Base-by-base conservation (phyloP, 2,888 invertebrate genomes). In the Anodontia alba region DNA sequence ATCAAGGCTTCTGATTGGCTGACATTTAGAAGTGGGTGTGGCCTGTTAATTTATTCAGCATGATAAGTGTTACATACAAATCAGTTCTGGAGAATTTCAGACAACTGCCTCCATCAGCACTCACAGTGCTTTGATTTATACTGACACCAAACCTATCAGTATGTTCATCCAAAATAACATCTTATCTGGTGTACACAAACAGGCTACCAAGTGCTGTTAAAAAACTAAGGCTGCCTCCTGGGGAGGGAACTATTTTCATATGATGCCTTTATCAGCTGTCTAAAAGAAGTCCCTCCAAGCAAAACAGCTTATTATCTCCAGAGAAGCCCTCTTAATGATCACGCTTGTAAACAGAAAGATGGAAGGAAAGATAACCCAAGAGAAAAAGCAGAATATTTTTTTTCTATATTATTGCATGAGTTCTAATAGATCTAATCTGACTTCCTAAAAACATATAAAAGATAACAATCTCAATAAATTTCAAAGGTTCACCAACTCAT, bases 221-320 rank as follows among this genome's bases (percentile, higher is more conserved):
- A 62, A 8, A 10, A 62, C 17, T 17, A 7, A 62, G 33, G 62
- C 3, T 8, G 7, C 12, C 62, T 17, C 62, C 62, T 62, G 62
- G 62, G 62, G 62, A 29, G 62, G 29, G 29, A 33, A 33, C 7
- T 33, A 12, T 62, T 2, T 3, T 33, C 38, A 38, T 38, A 8
- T 38, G 38, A 38, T 38, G 7, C 5, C 12, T 38, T 38, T 38
- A 38, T 38, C 38, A 38, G 38, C 38, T 38, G 38, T 38, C 38
- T 38, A 38, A 38, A 38, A 38, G 38, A 38, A 38, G 12, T 38
- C 33, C 31, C 23, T 33, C 33, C 17, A 33, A 62, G 33, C 33
- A 62, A 62, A 62, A 62, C 62, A 62, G 62, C 33, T 62, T 62
- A 33, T 62, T 62, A 62, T 62, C 62, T 62, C 57, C 17, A 7